Conservation (phyloP, 2,113 vertebrate species). For the Hypomesus transpacificus region DNA sequence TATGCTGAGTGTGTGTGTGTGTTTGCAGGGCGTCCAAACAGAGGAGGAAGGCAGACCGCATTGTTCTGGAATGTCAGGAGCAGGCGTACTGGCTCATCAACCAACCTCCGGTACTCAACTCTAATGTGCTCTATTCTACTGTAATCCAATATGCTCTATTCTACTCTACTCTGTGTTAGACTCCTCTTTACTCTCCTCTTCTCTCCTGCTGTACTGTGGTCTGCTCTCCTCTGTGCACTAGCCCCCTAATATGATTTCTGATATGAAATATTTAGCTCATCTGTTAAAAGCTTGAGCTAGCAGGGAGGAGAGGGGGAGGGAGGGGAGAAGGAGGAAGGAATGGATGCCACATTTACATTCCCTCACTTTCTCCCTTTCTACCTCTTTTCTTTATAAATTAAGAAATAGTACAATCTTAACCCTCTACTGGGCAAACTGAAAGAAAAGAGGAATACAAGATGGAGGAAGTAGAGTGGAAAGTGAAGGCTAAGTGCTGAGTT, state of each 20-base stretch:
- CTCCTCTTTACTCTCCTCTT: not conserved
- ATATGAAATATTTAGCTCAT: slow-evolving; percentile 68
- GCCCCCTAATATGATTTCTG: slow-evolving; percentile 18
- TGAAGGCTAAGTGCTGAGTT: slow-evolving; percentile 50
- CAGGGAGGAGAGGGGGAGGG: not conserved
- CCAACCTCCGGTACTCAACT: slow-evolving; percentile 80
- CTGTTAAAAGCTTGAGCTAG: slow-evolving; percentile 52
- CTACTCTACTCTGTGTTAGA: not conserved
- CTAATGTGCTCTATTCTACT: not conserved
- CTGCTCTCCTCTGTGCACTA: not conserved
- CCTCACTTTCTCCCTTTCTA: slow-evolving; percentile 20
- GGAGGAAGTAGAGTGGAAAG: slow-evolving; percentile 55
- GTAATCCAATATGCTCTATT: not conserved
- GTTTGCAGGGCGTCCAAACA: slow-evolving; percentile 84
- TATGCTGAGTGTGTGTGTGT: slow-evolving; percentile 29
- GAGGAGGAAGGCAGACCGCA: slow-evolving; percentile 85
- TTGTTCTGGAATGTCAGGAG: slow-evolving; percentile 92
- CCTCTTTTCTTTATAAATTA: slow-evolving; percentile 54
- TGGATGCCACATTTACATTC: not conserved
- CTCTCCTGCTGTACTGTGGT: not conserved
- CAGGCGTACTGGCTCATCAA: slow-evolving; percentile 93
- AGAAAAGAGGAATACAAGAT: slow-evolving; percentile 51
- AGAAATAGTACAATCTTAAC: slow-evolving; percentile 18
- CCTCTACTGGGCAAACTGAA: slow-evolving; percentile 37
- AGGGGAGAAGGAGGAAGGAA: not conserved